These are phyloP conservation scores for Zeuzera pyrina DNA, from an alignment of 2,888 invertebrate genomes.

Conservation along the genomic window DNA sequence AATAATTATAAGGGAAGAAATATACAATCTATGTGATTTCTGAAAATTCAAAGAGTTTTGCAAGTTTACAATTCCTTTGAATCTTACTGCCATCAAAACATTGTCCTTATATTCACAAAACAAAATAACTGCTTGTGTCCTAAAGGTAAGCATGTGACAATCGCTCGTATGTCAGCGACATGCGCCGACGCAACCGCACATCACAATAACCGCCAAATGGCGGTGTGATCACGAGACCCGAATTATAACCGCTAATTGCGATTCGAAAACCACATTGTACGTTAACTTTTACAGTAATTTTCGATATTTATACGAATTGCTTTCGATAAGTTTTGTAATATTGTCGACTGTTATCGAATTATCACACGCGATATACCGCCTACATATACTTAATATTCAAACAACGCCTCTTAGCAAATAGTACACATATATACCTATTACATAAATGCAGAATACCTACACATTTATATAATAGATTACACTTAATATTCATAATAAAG, in stretches of 20 bases:
- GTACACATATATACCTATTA: too few species aligned
- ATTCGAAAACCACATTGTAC: constrained; percentile 36
- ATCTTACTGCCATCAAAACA: too few species aligned
- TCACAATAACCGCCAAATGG: constrained; percentile 32
- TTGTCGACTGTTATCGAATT: constrained; percentile 23
- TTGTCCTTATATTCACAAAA: too few species aligned
- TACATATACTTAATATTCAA: background rate
- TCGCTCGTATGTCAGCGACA: constrained; percentile 1
- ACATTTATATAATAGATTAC: too few species aligned
- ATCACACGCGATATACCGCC: constrained; percentile 5
- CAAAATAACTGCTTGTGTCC: too few species aligned
- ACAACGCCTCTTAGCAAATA: too few species aligned
- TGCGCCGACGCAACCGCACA: constrained; percentile 24
- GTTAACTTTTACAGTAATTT: constrained; percentile 27
- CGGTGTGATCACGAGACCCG: constrained; percentile 19
- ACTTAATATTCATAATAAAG: too few species aligned
- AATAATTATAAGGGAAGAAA: too few species aligned
- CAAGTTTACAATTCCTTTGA: too few species aligned
- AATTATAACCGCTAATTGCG: constrained; percentile 48
- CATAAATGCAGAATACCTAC: too few species aligned
- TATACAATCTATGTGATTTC: too few species aligned
- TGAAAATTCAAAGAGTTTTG: too few species aligned
- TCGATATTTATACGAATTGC: constrained; percentile 36
- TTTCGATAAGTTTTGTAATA: constrained; percentile 28
- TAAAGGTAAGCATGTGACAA: background rate